Percentiles rank a stretch among this genome's conserved stretches.
These are phyloP conservation scores for Drosophila recens DNA, from an alignment of 2,888 invertebrate genomes.

Conservation along the genomic window DNA sequence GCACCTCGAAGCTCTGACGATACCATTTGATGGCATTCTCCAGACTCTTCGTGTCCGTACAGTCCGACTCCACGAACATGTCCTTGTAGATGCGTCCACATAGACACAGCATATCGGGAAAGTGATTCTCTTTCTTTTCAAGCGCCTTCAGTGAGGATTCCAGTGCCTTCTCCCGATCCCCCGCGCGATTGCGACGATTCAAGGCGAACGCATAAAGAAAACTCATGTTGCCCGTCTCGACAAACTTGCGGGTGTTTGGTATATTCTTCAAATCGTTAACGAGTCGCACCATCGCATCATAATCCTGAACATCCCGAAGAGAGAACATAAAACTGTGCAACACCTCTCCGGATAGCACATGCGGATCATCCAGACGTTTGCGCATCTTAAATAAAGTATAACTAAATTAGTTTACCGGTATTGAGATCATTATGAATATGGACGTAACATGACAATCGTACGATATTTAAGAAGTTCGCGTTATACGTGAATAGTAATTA, in stretches of 20 bases:
- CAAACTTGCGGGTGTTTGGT: constrained; percentile 94
- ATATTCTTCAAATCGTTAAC: constrained; percentile 97
- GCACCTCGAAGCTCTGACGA: constrained; percentile 98
- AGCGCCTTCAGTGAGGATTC: constrained; percentile 96
- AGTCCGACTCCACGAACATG: constrained; percentile 98
- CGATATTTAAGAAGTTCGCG: neutral
- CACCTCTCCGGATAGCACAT: constrained; percentile 97
- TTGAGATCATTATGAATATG: neutral
- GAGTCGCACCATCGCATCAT: constrained; percentile 98
- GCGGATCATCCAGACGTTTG: constrained; percentile 97
- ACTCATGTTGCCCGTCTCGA: constrained; percentile 95
- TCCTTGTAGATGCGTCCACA: constrained; percentile 99
- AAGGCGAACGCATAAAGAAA: constrained; percentile 98
- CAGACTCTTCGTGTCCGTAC: constrained; percentile 94
- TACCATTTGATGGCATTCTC: constrained; percentile 98
- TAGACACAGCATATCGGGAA: constrained; percentile 98
- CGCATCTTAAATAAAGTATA: constrained; percentile 88
- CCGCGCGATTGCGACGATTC: constrained; percentile 96
- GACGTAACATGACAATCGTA: neutral
- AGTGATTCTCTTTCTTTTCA: constrained; percentile 96
- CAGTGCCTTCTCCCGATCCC: constrained; percentile 97
- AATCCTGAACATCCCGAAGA: constrained; percentile 96
- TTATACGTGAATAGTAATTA: neutral
- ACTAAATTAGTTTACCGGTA: neutral
- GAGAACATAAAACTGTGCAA: constrained; percentile 97